phyloP scores from a whole-genome alignment of 2,113 vertebrate species.

The Dinomys branickii region DNA sequence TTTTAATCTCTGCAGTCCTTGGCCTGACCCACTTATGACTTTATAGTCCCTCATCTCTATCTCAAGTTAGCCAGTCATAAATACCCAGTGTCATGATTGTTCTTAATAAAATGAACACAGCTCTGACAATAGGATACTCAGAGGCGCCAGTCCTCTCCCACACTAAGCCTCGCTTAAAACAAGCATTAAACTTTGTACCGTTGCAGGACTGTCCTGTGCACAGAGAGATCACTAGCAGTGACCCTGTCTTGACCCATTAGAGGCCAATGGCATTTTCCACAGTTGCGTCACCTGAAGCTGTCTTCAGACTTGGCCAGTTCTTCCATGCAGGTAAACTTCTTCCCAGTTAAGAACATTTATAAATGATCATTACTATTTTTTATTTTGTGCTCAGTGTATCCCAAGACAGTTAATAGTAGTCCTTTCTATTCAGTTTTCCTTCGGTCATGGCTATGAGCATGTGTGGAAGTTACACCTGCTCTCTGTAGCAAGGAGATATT shows the following conservation, averaged over 20 bases:
- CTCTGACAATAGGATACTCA: not conserved
- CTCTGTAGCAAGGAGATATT: not conserved
- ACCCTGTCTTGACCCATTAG: not conserved
- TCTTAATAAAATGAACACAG: not conserved
- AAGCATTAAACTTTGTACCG: not conserved
- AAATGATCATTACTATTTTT: not conserved
- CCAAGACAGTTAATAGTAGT: not conserved
- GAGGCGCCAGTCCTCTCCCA: not conserved
- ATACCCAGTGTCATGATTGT: not conserved
- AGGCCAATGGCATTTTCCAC: not conserved
- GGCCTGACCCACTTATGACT: not conserved
- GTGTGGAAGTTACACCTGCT: not conserved
- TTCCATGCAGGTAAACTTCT: not conserved
- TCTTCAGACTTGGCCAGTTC: not conserved
- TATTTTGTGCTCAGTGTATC: not conserved
- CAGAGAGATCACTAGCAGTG: not conserved
- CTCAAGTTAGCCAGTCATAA: not conserved
- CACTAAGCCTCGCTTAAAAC: not conserved
- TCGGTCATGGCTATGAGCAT: not conserved
- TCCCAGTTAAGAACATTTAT: not conserved
- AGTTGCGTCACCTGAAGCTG: not conserved
- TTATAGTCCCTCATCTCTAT: not conserved
- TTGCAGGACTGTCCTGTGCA: accelerated
- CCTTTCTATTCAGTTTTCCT: not conserved
- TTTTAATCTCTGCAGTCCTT: not conserved